Conservation (phyloP, 1,140 invertebrate species). For the Oedothorax gibbosus region DNA sequence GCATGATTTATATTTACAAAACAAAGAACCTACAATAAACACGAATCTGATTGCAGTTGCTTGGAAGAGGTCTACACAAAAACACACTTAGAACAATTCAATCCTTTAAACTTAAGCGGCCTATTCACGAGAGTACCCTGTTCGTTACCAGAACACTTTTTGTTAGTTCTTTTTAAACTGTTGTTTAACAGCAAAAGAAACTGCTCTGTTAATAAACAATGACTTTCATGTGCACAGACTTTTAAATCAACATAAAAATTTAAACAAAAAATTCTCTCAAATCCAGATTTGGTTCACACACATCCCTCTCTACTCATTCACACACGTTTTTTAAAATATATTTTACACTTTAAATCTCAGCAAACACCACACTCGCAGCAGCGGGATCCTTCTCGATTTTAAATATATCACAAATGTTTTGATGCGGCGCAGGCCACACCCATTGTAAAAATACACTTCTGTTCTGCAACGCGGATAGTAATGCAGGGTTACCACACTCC, state of each 20-base stretch:
- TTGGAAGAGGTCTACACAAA: conserved; percentile 7
- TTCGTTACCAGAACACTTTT: no score
- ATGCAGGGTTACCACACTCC: neutral
- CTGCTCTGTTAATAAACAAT: no score
- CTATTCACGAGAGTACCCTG: neutral
- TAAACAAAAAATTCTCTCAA: conserved; percentile 5
- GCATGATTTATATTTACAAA: conserved; percentile 21
- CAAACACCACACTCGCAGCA: neutral
- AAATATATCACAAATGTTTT: conserved; percentile 40
- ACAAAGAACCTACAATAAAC: conserved; percentile 1
- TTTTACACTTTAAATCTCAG: conserved; percentile 21
- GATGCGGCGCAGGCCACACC: conserved; percentile 6
- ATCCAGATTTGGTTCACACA: neutral
- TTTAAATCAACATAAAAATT: neutral
- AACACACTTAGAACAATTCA: neutral
- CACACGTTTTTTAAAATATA: conserved; percentile 33
- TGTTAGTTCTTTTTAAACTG: no score
- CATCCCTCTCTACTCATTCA: conserved; percentile 6
- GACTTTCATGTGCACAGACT: no score
- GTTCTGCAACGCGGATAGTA: no score
- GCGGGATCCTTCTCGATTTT: conserved; percentile 1
- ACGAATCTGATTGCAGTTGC: conserved; percentile 2
- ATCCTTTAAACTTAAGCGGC: conserved; percentile 11
- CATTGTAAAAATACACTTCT: no score
- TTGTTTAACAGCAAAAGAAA: no score